Evolutionary conservation across 2,888 invertebrate species (phyloP).

Genomic region (Elmis aenea): DNA sequence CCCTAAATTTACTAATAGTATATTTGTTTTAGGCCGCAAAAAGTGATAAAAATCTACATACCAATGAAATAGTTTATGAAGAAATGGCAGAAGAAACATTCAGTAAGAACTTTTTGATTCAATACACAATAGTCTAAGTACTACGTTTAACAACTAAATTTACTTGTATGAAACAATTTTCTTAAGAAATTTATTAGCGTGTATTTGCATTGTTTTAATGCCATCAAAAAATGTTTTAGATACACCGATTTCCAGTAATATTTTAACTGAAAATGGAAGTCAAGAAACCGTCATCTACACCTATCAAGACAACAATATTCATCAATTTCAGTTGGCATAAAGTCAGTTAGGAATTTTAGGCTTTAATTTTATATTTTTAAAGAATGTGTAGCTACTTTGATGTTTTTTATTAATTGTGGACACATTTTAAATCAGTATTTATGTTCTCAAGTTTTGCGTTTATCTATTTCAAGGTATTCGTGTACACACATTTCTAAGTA

Average conservation of each 20-base stretch:
- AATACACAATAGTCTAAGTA: background rate
- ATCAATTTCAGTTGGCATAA: slow-evolving; percentile 42
- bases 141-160: background rate
- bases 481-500: no score
- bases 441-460: no score
- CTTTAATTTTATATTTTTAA: slow-evolving; percentile 13
- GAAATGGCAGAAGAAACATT: slow-evolving; percentile 50
- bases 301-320: slow-evolving; percentile 46
- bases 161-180: no score
- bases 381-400: no score
- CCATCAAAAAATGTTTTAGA: slow-evolving; percentile 33
- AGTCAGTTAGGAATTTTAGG: slow-evolving; percentile 8
- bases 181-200: no score
- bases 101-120: slow-evolving; percentile 48
- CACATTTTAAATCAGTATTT: no score
- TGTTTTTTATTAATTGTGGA: no score
- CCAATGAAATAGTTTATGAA: slow-evolving; percentile 47
- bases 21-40: slow-evolving; percentile 49
- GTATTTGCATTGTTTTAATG: slow-evolving; percentile 8
- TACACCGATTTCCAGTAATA: slow-evolving; percentile 41
- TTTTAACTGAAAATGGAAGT: slow-evolving; percentile 44
- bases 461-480: no score
- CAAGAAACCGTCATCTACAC: slow-evolving; percentile 51
- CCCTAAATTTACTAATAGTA: slow-evolving; percentile 34
- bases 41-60: slow-evolving; percentile 49